Percentiles rank a stretch among this genome's conserved stretches.
These are phyloP conservation scores for Hoplostethus atlanticus DNA, from an alignment of 2,797 vertebrate species.

Conservation along the genomic window DNA sequence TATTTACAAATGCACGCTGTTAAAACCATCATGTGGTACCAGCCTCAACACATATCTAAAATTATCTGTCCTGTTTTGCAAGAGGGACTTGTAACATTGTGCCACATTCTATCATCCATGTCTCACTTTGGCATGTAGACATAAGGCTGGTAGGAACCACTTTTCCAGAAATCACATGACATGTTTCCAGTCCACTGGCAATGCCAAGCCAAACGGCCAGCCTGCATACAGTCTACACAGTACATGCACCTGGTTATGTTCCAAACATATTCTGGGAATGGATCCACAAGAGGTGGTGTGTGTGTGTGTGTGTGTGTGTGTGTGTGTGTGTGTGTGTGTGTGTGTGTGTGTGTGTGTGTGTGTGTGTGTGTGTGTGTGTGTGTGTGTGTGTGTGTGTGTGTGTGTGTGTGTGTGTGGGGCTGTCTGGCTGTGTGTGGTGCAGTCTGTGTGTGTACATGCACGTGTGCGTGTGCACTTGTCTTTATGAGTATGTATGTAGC, in stretches of 20 bases:
- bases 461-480: slow-evolving; percentile 45
- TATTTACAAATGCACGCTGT: background rate
- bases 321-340: slow-evolving; percentile 45
- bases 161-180: slow-evolving; percentile 81
- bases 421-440: slow-evolving; percentile 52
- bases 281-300: slow-evolving; percentile 65
- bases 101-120: slow-evolving; percentile 53
- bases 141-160: slow-evolving; percentile 73
- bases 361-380: slow-evolving; percentile 12
- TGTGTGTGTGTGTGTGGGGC: background rate
- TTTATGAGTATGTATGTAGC: slow-evolving; percentile 60
- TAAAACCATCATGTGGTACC: background rate
- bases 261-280: slow-evolving; percentile 79
- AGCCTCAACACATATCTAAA: slow-evolving; percentile 26
- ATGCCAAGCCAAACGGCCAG: slow-evolving; percentile 82
- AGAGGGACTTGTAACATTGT: slow-evolving; percentile 29
- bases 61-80: slow-evolving; percentile 16
- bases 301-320: background rate
- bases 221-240: slow-evolving; percentile 74
- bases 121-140: slow-evolving; percentile 61
- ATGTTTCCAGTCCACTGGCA: slow-evolving; percentile 74
- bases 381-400: background rate
- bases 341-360: slow-evolving; percentile 41
- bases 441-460: slow-evolving; percentile 40
- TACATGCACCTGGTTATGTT: slow-evolving; percentile 84